A percentile compares a stretch with the other conserved stretches of the same genome.
phyloP scores from a whole-genome alignment of 2,113 vertebrate genomes.

The Ageneiosus marmoratus region DNA sequence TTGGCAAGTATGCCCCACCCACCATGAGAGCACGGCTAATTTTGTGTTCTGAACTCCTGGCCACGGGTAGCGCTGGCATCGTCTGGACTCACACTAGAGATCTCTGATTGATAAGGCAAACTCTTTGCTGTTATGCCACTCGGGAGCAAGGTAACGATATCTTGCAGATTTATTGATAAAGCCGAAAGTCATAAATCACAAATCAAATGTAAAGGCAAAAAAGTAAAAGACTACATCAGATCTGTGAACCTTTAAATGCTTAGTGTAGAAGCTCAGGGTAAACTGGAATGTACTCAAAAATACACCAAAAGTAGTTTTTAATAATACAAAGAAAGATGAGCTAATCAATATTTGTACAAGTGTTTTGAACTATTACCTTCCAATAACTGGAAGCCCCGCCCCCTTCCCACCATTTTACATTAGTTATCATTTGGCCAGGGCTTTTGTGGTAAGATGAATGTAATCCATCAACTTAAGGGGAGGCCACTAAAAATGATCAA shows the following conservation, averaged over 20 bases:
- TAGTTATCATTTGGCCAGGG: background rate
- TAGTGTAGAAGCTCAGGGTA: background rate
- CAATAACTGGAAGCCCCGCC: background rate
- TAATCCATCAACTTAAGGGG: background rate
- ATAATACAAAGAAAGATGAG: background rate
- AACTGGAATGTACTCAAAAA: background rate
- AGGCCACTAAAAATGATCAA: background rate
- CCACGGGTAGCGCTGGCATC: no score
- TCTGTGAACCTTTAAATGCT: background rate
- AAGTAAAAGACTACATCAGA: background rate
- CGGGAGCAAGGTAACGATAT: background rate
- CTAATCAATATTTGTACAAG: background rate
- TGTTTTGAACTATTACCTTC: background rate
- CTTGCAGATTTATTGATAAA: conserved; percentile 2
- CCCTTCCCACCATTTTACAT: background rate
- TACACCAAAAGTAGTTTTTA: background rate
- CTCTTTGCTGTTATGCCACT: no score
- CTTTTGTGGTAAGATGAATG: background rate
- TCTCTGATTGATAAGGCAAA: no score
- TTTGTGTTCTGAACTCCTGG: no score
- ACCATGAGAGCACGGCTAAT: no score
- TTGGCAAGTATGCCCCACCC: no score
- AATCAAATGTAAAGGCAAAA: background rate
- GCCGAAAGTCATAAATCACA: background rate
- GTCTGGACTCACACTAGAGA: no score